These are phyloP conservation scores for Glareola pratincola DNA, from an alignment of 2,113 vertebrate species.

Conservation along the genomic window DNA sequence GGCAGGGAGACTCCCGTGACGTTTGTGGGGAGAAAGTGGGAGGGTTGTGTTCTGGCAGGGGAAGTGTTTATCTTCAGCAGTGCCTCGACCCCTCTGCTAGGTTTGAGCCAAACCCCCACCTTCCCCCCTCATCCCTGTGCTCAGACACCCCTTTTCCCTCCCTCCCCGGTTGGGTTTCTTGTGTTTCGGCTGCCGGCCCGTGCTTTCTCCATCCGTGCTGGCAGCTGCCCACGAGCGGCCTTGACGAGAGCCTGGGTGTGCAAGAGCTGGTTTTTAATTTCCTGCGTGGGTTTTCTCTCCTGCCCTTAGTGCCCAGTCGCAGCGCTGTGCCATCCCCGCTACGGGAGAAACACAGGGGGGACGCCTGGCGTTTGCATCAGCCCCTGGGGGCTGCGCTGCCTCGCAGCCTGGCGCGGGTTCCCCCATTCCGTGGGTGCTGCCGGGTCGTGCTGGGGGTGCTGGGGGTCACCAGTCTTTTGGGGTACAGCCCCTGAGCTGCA, in stretches of 20 bases:
- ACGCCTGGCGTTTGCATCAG: rapidly evolving
- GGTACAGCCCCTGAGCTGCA: background rate
- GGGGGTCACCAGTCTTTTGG: background rate
- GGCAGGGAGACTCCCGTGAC: background rate
- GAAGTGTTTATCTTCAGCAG: background rate
- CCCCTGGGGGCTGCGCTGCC: background rate
- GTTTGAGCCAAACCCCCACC: background rate
- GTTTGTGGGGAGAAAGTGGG: background rate
- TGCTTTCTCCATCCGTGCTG: background rate
- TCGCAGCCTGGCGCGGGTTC: background rate
- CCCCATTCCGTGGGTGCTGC: background rate
- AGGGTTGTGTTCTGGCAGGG: background rate
- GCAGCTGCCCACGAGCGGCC: background rate
- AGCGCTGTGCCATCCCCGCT: background rate
- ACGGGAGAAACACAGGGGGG: background rate
- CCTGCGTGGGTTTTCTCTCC: background rate
- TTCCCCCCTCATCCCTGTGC: background rate
- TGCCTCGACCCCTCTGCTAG: background rate
- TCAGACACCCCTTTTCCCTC: background rate
- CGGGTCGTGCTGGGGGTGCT: rapidly evolving
- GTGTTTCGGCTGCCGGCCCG: background rate
- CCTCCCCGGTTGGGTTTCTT: background rate
- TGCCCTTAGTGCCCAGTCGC: background rate
- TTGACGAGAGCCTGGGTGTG: rapidly evolving
- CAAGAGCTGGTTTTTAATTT: background rate